Percentiles rank a stretch among this genome's conserved stretches.
Evolutionary conservation across 1,140 invertebrate genomes (phyloP).

Genomic region (Saxidomus purpurata): DNA sequence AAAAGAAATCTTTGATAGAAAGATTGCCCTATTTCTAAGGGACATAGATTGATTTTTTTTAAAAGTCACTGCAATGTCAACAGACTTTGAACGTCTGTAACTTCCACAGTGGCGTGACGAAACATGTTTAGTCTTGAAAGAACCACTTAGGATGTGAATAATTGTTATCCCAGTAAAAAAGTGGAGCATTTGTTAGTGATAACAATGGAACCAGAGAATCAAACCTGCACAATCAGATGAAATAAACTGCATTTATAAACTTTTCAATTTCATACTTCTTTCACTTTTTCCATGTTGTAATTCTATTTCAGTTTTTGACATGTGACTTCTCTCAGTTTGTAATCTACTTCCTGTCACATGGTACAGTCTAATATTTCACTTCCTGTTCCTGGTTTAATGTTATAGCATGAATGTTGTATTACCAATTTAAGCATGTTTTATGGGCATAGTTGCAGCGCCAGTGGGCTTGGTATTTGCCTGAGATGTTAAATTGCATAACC

Average conservation of each 20-base stretch:
- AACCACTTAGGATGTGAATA: no score
- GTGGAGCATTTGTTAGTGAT: no score
- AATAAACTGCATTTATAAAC: background rate
- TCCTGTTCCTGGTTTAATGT: constrained; percentile 6
- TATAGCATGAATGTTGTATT: background rate
- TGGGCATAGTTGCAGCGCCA: background rate
- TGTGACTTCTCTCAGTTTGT: background rate
- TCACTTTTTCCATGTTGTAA: background rate
- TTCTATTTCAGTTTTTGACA: constrained; percentile 13
- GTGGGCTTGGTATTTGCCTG: background rate
- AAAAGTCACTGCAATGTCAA: no score
- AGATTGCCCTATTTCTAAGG: no score
- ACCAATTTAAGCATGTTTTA: background rate
- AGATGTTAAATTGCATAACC: no score
- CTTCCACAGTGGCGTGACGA: no score
- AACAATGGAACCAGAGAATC: no score
- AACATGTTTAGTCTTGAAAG: no score
- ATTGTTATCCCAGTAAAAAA: no score
- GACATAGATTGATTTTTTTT: no score
- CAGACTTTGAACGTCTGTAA: no score
- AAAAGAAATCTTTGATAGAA: no score
- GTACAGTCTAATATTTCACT: constrained; percentile 18
- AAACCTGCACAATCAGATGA: background rate
- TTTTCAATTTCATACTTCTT: background rate
- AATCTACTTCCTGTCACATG: constrained; percentile 23